phyloP scores from a whole-genome alignment of 2,888 invertebrate genomes.

The Stenotaenia linearis region DNA sequence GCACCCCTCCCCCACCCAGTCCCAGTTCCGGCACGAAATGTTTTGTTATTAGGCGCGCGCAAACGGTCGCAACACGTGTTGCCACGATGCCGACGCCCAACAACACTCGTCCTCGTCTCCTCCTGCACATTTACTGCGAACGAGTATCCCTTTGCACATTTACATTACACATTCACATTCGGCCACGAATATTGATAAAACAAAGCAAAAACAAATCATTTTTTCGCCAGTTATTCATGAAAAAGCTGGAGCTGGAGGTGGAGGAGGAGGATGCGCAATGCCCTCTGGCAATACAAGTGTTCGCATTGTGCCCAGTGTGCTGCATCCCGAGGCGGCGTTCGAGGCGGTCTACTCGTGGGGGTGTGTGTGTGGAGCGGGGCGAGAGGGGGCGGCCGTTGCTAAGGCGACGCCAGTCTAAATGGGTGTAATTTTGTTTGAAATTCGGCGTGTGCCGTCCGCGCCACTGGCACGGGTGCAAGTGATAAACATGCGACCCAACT shows the following conservation, averaged over 20 bases:
- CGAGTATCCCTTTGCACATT: not conserved
- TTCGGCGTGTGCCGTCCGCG: constrained; percentile 21
- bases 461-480: constrained; percentile 19
- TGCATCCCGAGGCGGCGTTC: constrained; percentile 12
- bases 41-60: constrained; percentile 14
- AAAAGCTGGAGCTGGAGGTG: not conserved
- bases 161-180: too few species aligned
- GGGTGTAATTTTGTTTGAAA: constrained; percentile 30
- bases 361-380: constrained; percentile 3
- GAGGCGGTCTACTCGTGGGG: not conserved
- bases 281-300: not conserved
- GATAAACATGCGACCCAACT: constrained; percentile 28
- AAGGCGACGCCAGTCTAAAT: constrained; percentile 22
- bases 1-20: not conserved
- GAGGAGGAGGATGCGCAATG: not conserved
- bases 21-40: not conserved
- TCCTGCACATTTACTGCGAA: not conserved
- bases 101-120: not conserved
- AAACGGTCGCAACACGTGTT: constrained; percentile 19
- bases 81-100: constrained; percentile 1
- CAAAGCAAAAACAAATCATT: too few species aligned
- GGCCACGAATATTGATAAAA: too few species aligned
- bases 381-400: not conserved
- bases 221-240: too few species aligned
- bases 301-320: constrained; percentile 13